Evolutionary conservation across 2,888 invertebrate genomes (phyloP).

Genomic region (Galeruca laticollis): DNA sequence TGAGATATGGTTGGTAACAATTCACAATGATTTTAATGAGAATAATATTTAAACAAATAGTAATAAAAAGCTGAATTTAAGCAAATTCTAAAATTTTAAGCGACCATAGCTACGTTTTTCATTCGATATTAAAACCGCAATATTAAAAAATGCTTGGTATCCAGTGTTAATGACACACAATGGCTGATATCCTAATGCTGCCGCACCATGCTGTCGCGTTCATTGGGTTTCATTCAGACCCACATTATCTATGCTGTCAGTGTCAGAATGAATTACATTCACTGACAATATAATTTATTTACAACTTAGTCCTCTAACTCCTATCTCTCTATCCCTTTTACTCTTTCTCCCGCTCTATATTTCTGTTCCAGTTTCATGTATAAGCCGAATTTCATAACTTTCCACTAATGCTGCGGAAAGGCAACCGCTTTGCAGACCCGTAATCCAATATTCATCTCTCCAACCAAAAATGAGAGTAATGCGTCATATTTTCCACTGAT

Average conservation of each 20-base stretch:
- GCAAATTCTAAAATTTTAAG: background rate
- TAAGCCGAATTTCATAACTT: slow-evolving; percentile 50
- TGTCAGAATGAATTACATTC: slow-evolving; percentile 54
- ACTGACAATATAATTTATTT: slow-evolving; percentile 55
- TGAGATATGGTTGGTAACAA: too few species aligned
- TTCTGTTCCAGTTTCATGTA: slow-evolving; percentile 29
- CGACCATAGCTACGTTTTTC: background rate
- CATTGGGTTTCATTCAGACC: slow-evolving; percentile 46
- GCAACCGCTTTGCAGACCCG: slow-evolving; percentile 39
- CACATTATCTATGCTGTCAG: slow-evolving; percentile 54
- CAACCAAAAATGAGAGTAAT: background rate
- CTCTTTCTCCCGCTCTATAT: slow-evolving; percentile 38
- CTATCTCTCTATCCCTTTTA: slow-evolving; percentile 10
- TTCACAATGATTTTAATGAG: too few species aligned
- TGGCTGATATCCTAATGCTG: background rate
- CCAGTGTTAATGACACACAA: slow-evolving; percentile 25
- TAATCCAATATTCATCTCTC: slow-evolving; percentile 33
- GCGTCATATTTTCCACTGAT: background rate
- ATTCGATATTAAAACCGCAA: slow-evolving; percentile 13
- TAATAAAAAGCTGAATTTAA: too few species aligned
- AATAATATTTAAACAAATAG: too few species aligned
- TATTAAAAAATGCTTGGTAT: slow-evolving; percentile 22
- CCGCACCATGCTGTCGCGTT: slow-evolving; percentile 26
- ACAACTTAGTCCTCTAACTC: slow-evolving; percentile 49
- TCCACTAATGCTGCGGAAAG: slow-evolving; percentile 45